These are phyloP conservation scores for Porites evermanni DNA, from an alignment of 92 coral and sea anemone species.

Conservation along the genomic window DNA sequence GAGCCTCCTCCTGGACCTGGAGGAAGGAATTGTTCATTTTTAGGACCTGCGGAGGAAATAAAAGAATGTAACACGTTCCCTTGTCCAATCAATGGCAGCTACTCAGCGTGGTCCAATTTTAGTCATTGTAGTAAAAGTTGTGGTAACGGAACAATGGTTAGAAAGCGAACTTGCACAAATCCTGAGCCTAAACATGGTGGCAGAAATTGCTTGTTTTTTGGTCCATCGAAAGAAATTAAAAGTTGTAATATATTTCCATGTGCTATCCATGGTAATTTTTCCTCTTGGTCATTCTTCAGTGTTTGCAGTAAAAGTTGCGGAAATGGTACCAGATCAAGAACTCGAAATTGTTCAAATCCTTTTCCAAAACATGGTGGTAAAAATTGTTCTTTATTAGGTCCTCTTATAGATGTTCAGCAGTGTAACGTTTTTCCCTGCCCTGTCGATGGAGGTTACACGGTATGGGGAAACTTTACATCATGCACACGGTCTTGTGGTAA, in stretches of 20 bases:
- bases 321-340: slow-evolving; percentile 59
- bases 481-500: slow-evolving; percentile 67
- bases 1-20: slow-evolving; percentile 72
- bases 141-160: slow-evolving; percentile 74
- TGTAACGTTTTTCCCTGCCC: slow-evolving; percentile 75
- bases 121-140: slow-evolving; percentile 75
- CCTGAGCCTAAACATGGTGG: slow-evolving; percentile 91
- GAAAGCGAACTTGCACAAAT: slow-evolving; percentile 79
- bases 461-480: slow-evolving; percentile 54
- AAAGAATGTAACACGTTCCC: slow-evolving; percentile 56
- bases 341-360: slow-evolving; percentile 77
- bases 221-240: slow-evolving; percentile 50
- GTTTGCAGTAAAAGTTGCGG: slow-evolving; percentile 75
- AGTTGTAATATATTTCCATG: slow-evolving; percentile 73
- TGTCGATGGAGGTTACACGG: slow-evolving; percentile 64
- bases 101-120: slow-evolving; percentile 81
- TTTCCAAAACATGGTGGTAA: slow-evolving; percentile 73
- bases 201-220: slow-evolving; percentile 65
- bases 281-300: slow-evolving; percentile 72
- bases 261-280: slow-evolving; percentile 77
- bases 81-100: slow-evolving; percentile 84
- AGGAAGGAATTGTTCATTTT: slow-evolving; percentile 72
- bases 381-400: slow-evolving; percentile 65
- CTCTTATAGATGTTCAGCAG: background rate
- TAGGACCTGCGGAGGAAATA: slow-evolving; percentile 69